Conservation (phyloP, 2,888 invertebrate genomes). For the Eristalis intricaria region DNA sequence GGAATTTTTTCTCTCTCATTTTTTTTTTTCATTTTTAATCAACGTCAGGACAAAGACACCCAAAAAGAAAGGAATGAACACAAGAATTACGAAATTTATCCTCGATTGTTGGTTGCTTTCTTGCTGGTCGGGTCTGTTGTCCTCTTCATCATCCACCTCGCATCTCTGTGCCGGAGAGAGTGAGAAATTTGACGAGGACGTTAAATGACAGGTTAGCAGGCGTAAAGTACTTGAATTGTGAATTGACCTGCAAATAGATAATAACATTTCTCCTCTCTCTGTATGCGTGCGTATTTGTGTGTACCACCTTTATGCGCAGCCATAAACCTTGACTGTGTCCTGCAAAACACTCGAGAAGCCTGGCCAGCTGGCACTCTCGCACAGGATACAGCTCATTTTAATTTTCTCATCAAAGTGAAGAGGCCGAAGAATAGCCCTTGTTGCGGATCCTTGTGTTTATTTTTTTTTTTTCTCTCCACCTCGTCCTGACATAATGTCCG, state of each 20-base stretch:
- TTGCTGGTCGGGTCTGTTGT: slow-evolving; percentile 3
- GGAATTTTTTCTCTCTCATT: not conserved
- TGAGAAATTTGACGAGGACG: not conserved
- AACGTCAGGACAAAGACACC: slow-evolving; percentile 20
- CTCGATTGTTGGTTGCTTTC: too few species aligned
- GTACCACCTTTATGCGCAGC: not conserved
- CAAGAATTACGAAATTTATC: slow-evolving; percentile 38
- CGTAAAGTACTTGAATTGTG: slow-evolving; percentile 50
- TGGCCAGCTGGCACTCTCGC: not conserved
- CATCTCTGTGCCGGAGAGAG: not conserved
- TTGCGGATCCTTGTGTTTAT: slow-evolving; percentile 2
- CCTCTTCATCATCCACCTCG: not conserved
- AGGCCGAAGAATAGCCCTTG: not conserved
- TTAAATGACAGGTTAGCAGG: slow-evolving; percentile 15
- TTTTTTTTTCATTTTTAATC: slow-evolving; percentile 23
- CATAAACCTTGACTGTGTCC: not conserved
- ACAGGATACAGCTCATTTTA: slow-evolving; percentile 36
- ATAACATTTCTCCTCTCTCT: slow-evolving; percentile 23
- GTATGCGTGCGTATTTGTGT: slow-evolving; percentile 2
- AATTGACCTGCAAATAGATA: slow-evolving; percentile 64
- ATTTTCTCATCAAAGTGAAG: slow-evolving; percentile 21
- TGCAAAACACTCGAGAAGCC: not conserved
- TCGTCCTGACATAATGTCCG: slow-evolving; percentile 57
- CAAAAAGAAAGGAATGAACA: not conserved
- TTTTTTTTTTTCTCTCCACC: not conserved